Percentiles rank a stretch among this genome's conserved stretches.
Conservation (phyloP, 2,113 vertebrate species). For the Calyptomena viridis region DNA sequence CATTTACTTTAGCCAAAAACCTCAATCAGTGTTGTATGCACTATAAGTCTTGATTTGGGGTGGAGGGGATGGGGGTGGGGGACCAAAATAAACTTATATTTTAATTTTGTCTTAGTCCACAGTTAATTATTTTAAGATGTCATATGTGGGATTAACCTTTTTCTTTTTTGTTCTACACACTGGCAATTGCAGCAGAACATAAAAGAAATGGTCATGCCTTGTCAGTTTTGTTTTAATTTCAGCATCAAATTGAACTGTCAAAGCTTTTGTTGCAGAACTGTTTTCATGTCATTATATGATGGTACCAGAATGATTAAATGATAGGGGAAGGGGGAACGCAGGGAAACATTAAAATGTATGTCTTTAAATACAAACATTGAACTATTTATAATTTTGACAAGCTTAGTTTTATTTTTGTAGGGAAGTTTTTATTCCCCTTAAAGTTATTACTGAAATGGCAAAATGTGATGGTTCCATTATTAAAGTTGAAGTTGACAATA, state of each 20-base stretch:
- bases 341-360: conserved; percentile 64
- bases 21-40: conserved; percentile 59
- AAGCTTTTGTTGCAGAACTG: conserved; percentile 49
- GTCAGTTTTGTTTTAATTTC: conserved; percentile 4
- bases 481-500: conserved; percentile 81
- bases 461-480: conserved; percentile 71
- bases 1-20: conserved; percentile 49
- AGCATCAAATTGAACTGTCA: conserved; percentile 44
- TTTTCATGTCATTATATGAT: conserved; percentile 65
- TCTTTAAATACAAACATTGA: conserved; percentile 63
- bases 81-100: conserved; percentile 51
- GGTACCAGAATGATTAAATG: conserved; percentile 68
- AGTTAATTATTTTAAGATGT: conserved; percentile 15
- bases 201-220: neutral
- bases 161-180: conserved; percentile 42
- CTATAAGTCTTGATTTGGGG: conserved; percentile 63
- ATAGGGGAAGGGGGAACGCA: neutral
- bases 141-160: neutral
- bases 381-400: conserved; percentile 82
- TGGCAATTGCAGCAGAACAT: conserved; percentile 53
- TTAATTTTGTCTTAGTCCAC: conserved; percentile 41
- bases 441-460: conserved; percentile 76
- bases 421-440: conserved; percentile 71
- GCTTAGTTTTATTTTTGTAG: conserved; percentile 79
- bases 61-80: conserved; percentile 19